Evolutionary conservation across 2,797 vertebrate genomes (phyloP).

Genomic region (Hydrolagus colliei): DNA sequence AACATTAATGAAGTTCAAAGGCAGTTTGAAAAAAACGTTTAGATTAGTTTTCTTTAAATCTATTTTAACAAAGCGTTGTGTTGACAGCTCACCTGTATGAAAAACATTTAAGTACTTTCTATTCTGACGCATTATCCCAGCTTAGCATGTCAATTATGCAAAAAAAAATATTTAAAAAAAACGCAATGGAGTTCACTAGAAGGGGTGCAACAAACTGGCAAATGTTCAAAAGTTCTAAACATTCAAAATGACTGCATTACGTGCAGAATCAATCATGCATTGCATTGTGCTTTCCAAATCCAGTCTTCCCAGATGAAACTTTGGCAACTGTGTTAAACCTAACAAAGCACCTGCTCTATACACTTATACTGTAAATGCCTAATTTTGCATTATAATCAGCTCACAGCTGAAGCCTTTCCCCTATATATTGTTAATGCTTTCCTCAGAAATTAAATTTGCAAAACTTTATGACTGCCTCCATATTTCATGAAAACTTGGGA

Average conservation of each 20-base stretch:
- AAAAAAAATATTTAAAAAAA: conserved; percentile 58
- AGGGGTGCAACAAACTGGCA: conserved; percentile 62
- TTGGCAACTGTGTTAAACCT: conserved; percentile 12
- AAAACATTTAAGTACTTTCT: conserved; percentile 58
- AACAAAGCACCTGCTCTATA: not conserved
- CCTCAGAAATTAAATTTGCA: conserved; percentile 1
- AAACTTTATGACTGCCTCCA: not conserved
- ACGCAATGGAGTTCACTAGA: conserved; percentile 55
- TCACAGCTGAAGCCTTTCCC: not conserved
- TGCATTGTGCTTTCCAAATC: conserved; percentile 31
- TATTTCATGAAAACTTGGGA: not conserved
- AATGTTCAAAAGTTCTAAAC: conserved; percentile 64
- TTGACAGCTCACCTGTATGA: conserved; percentile 64
- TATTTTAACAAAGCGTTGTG: conserved; percentile 62
- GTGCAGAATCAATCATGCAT: not conserved
- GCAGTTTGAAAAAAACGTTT: conserved; percentile 71
- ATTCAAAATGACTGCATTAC: not conserved
- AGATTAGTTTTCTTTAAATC: conserved; percentile 69
- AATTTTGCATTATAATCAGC: not conserved
- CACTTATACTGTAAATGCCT: not conserved
- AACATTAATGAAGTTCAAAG: conserved; percentile 74
- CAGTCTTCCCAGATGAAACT: conserved; percentile 35
- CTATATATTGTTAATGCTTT: not conserved
- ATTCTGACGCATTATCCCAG: conserved; percentile 49
- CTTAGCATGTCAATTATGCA: conserved; percentile 59